Evolutionary conservation across 2,113 vertebrate species (phyloP).

Genomic region (Syngnathus floridae): DNA sequence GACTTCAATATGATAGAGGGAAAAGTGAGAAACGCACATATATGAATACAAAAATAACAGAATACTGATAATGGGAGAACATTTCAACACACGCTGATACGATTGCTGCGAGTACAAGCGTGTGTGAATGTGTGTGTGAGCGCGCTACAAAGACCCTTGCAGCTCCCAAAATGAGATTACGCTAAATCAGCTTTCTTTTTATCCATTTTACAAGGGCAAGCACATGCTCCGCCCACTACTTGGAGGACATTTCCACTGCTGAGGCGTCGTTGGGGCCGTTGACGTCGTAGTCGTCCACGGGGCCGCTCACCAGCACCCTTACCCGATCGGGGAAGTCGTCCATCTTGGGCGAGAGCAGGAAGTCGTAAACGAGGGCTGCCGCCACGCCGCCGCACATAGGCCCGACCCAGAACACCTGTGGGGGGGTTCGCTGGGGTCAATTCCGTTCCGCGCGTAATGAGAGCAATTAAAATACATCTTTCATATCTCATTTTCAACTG

Average conservation of each 20-base stretch:
- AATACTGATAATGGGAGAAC: constrained; percentile 59
- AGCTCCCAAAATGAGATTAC: constrained; percentile 11
- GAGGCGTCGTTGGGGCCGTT: constrained; percentile 60
- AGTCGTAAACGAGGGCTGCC: constrained; percentile 84
- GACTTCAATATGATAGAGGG: constrained; percentile 42
- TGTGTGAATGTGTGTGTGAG: neutral
- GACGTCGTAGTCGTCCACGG: constrained; percentile 76
- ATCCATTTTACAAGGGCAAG: constrained; percentile 42
- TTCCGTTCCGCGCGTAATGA: neutral
- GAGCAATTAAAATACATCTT: too few relatives aligned
- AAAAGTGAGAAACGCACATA: constrained; percentile 48
- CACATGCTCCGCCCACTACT: constrained; percentile 40
- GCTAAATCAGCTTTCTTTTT: constrained; percentile 27
- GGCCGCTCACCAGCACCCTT: constrained; percentile 87
- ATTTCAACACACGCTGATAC: constrained; percentile 20
- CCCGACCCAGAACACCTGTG: constrained; percentile 77
- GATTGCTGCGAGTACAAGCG: constrained; percentile 2
- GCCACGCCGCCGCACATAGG: constrained; percentile 72
- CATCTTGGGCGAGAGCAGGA: constrained; percentile 82
- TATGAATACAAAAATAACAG: constrained; percentile 47
- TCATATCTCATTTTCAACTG: too few relatives aligned
- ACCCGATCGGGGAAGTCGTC: constrained; percentile 82
- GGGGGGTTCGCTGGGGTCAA: neutral
- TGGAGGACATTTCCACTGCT: constrained; percentile 69
- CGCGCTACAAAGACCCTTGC: constrained; percentile 7